Base-by-base conservation (phyloP, 1,140 invertebrate genomes). In the Lepidostoma basale region DNA sequence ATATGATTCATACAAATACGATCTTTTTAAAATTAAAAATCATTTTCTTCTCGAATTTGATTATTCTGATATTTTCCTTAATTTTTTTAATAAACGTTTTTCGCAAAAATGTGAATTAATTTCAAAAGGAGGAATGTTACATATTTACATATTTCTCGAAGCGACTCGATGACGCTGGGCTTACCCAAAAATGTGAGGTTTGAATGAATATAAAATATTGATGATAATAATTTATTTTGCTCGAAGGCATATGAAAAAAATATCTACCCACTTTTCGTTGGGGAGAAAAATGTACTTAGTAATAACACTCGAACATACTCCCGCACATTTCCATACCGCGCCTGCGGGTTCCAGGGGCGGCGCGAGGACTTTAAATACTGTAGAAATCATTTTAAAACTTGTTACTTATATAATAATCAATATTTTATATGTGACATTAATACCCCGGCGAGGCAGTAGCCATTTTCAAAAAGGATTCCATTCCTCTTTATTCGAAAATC, bases 181-280 rank as follows among this genome's bases (percentile, higher is more conserved):
- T 22, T 26, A 60, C 36, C 56, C 56, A 40, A 60, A 62, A 63
- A 70, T 58, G 67, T 70, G 23, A 58, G 47, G 25, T 68, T 65
- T 72, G 62, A 68, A 72, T 72, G 62, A 62, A 67, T 52, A 72
- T 68, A 68, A 66, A 68, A 69, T 69, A 62, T 67, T 69, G 70
- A 68, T n/a, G n/a, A n/a, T n/a, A n/a, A n/a, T 72, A 69, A 72
- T 72, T 72, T 68, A 69, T 72, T 68, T 72, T 22, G 66, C 70
- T 66, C 62, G 20, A 40, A 66, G 70, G 70, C 70, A 69, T 26
- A 62, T 30, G 52, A 64, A 54, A 67, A 42, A 59, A 30, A 59
- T 59, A n/a, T n/a, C n/a, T n/a, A 40, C 9, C 26, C 49, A 67
- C 56, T 54, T 52, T 56, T 28, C 33, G 22, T 25, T 20, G 47